Evolutionary conservation across 2,888 invertebrate genomes (phyloP).

Genomic region (Protonemura montana): DNA sequence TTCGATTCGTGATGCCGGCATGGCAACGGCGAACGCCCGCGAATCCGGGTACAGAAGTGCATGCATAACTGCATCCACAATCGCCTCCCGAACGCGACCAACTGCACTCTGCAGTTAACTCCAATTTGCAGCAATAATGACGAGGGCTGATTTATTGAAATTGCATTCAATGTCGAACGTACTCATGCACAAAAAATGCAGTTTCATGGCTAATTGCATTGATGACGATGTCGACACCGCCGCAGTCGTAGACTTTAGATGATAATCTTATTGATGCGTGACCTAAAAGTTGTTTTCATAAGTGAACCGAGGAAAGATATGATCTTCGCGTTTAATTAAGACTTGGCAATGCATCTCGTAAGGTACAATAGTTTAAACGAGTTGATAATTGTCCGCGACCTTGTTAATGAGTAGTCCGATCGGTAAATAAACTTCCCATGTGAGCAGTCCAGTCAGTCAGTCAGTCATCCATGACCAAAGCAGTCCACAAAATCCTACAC

Average conservation of each 20-base stretch:
- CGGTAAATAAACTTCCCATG: not conserved
- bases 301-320: not conserved
- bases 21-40: no score
- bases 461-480: not conserved
- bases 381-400: not conserved
- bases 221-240: not conserved
- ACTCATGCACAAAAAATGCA: conserved; percentile 4
- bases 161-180: not conserved
- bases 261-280: not conserved
- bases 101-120: not conserved
- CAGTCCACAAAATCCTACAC: not conserved
- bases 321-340: not conserved
- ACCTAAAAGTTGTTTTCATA: not conserved
- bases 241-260: not conserved
- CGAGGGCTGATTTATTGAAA: not conserved
- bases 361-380: not conserved
- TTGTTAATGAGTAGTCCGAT: not conserved
- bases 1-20: no score
- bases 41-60: no score
- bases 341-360: not conserved
- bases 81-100: not conserved
- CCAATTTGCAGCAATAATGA: not conserved
- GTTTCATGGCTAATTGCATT: not conserved
- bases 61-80: no score
- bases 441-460: not conserved